These are phyloP conservation scores for Saimiri boliviensis DNA, from an alignment of 2,113 vertebrate genomes.

Conservation along the genomic window DNA sequence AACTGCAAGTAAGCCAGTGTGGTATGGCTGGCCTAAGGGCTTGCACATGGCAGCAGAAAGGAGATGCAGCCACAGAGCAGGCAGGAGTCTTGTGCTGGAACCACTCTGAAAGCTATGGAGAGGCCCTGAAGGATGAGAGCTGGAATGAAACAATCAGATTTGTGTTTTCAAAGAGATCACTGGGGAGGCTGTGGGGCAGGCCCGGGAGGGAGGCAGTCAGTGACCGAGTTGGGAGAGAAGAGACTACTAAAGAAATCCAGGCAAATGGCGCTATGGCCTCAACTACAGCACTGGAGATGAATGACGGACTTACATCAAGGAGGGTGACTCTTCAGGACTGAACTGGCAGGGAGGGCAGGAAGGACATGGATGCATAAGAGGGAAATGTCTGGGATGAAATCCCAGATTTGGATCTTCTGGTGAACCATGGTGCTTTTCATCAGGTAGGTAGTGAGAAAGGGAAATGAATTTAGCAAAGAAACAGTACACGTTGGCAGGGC, in stretches of 20 bases:
- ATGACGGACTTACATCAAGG: not conserved
- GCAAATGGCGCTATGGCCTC: not conserved
- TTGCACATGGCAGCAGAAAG: not conserved
- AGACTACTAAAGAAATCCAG: not conserved
- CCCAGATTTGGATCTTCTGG: not conserved
- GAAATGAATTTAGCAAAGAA: not conserved
- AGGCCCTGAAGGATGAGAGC: not conserved
- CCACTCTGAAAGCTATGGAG: not conserved
- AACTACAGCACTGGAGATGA: not conserved
- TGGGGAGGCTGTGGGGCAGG: not conserved
- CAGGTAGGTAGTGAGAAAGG: not conserved
- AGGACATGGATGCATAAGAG: not conserved
- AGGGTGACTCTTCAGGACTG: not conserved
- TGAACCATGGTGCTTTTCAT: not conserved
- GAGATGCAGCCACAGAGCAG: not conserved
- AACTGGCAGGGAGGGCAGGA: accelerated
- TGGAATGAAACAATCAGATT: not conserved
- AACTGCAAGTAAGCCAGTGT: not conserved
- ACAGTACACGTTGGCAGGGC: not conserved
- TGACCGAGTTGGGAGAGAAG: not conserved
- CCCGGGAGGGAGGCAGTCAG: no score
- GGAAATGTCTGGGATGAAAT: not conserved
- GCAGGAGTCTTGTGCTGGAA: not conserved
- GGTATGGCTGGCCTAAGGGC: not conserved
- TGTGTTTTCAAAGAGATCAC: not conserved